Evolutionary conservation across 2,113 vertebrate species (phyloP).

Genomic region (Ranitomeya variabilis): DNA sequence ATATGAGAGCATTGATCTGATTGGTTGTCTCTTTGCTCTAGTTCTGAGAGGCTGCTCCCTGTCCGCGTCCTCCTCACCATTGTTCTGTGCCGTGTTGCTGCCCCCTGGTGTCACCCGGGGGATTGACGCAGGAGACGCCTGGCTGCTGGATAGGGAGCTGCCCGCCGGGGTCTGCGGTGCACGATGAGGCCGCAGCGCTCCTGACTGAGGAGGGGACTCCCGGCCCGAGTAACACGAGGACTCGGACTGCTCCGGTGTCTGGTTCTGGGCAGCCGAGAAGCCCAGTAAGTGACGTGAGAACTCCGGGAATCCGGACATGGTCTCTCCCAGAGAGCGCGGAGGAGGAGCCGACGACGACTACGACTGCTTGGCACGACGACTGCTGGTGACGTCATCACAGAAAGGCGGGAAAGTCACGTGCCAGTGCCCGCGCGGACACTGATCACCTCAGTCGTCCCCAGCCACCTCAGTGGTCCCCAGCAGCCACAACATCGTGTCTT

Average conservation of each 20-base stretch:
- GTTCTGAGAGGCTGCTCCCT: neutral
- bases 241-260: neutral
- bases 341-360: neutral
- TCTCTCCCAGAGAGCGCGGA: too few species aligned
- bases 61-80: neutral
- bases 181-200: neutral
- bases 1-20: neutral
- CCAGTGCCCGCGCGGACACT: too few species aligned
- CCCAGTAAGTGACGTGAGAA: neutral
- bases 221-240: conserved; percentile 22
- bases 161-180: neutral
- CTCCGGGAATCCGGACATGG: neutral
- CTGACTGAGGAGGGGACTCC: neutral
- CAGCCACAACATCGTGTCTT: too few species aligned
- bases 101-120: neutral
- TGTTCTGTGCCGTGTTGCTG: neutral
- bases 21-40: neutral
- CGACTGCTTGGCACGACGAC: neutral
- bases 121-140: neutral
- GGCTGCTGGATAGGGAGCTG: neutral
- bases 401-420: neutral
- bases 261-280: neutral
- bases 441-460: too few species aligned
- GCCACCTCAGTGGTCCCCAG: too few species aligned
- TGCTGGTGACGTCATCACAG: neutral